phyloP scores from a whole-genome alignment of 2,113 vertebrate genomes.

The Pseudopodoces humilis region DNA sequence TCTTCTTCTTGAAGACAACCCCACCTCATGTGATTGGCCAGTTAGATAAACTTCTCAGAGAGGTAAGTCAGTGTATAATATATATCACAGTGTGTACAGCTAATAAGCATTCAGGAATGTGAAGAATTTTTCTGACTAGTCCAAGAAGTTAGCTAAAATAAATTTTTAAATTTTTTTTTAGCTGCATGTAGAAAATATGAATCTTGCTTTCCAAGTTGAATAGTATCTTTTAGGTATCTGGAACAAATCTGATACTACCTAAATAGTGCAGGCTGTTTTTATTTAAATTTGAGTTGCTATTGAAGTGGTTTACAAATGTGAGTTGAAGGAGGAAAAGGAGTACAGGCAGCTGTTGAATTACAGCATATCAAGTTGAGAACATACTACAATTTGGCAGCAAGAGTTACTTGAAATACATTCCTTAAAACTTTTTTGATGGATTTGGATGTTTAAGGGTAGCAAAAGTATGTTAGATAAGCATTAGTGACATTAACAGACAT shows the following conservation, averaged over 20 bases:
- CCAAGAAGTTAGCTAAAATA: background rate
- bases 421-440: background rate
- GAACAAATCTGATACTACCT: background rate
- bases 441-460: background rate
- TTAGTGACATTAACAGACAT: background rate
- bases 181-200: background rate
- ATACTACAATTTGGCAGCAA: background rate
- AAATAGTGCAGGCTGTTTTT: background rate
- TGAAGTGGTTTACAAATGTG: background rate
- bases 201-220: background rate
- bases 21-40: slow-evolving; percentile 96
- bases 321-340: background rate
- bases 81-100: background rate
- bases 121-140: background rate
- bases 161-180: background rate
- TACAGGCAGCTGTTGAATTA: background rate
- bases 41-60: slow-evolving; percentile 93
- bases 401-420: background rate
- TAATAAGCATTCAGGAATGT: background rate
- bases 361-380: background rate
- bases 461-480: background rate
- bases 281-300: background rate
- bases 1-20: slow-evolving; percentile 81
- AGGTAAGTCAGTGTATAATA: slow-evolving; percentile 77
- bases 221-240: background rate